Base-by-base conservation (phyloP, 2,888 invertebrate species). In the Ypsolopha scabrella region DNA sequence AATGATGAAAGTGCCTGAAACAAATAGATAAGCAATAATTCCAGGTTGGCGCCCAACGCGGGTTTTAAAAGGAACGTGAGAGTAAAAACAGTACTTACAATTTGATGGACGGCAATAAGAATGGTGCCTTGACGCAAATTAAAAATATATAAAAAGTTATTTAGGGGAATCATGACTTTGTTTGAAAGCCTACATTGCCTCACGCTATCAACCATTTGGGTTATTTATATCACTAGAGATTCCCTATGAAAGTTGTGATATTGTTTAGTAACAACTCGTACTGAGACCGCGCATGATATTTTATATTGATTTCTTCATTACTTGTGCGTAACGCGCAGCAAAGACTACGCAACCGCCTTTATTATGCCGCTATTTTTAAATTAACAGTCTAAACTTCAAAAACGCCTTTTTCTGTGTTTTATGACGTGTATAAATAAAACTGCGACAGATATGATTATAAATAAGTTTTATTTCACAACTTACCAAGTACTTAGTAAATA, bases 381-480 rank as follows among this genome's bases (percentile, higher is more conserved):
- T 4, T 24, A 24, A 24, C 24, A 24, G 24, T 2, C 24, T 2
- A 24, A 2, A 24, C 24, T 24, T 24, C 24, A 24, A 24, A 24
- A 3, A 24, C 2, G 24, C 24, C 2, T 24, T n/a, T 24, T 24
- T 24, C 24, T 4, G 24, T 2, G 24, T 24, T 24, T 24, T 24
- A 24, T 24, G 4, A 24, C 2, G 24, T 24, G 24, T 51, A 35
- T 37, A 51, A 51, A 49, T 41, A 52, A 48, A 48, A 57, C 52
- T 24, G 54, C 55, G 44, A 55, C 56, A 56, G 52, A 45, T 51
- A 53, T 56, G 58, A 67, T 74, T 78, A 80, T 83, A 82, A 83
- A 83, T 85, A 80, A 82, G 72, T 77, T 85, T 82, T 81, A 85
- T 79, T 85, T 80, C 80, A 81, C 77, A 81, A 83, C 80, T 82